Evolutionary conservation across 1,140 invertebrate species (phyloP), one percentile per base, ranked within the genome.

Genomic region (Zaprionus camerounensis): DNA sequence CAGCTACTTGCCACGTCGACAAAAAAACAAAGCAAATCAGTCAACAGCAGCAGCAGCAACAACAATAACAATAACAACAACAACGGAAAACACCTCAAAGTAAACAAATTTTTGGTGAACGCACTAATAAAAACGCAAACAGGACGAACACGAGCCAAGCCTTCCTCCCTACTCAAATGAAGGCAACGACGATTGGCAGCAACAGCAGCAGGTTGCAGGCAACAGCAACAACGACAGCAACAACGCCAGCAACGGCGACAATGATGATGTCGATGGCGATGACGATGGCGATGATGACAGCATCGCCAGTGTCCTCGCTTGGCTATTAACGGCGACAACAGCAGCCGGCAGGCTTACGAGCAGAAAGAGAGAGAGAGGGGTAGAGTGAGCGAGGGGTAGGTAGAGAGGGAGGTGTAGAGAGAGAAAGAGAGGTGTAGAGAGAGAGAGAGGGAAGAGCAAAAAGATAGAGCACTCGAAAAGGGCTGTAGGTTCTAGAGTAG

Each of bases 121-220:
- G 59, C 69, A 41, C 68, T 77, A 80, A 76, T 72, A 72, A 68
- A 77, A 77, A 73, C 53, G 69, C 64, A 68, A 69, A 77, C 61
- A 77, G 15, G 7, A 41, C 5, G 5, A 41, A 44, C 46, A 34
- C 28, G n/a, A 20, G 31, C 31, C 31, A 34, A 34, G 31, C 31
- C 31, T 34, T 11, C 9, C 31, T 34, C 9, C 31, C 31, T 34
- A 3, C 31, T 11, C 31, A 34, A 3, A 11, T 34, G 31, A 3
- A 34, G 31, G 31, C 9, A 41, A 15, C 15, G 20, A 22, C 51
- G 12, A 44, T 13, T 26, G 24, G 61, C 15, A 31, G 15, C 15
- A 28, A 7, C 28, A 31, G 24, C 58, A 59, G 58, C 58, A 61
- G 15, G 36, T 58, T 31, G 28, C 31, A 31, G 56, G 56, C 56